Percentiles rank a stretch among this genome's conserved stretches.
These are phyloP conservation scores for Tamias sibiricus DNA, from an alignment of 2,113 vertebrate species.

Conservation along the genomic window DNA sequence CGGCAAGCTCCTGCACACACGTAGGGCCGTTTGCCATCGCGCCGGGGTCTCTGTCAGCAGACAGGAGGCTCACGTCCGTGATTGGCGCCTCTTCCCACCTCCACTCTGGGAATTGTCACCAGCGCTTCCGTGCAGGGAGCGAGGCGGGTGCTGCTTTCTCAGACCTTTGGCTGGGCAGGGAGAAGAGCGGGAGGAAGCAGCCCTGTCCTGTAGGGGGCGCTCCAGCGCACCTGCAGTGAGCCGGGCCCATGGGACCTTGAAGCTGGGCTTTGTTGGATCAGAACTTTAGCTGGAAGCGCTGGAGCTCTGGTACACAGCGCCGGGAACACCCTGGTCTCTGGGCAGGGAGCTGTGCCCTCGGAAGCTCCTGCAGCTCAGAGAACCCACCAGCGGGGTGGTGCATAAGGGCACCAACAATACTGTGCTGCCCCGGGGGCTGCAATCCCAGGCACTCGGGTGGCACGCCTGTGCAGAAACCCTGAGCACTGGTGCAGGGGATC, in stretches of 20 bases:
- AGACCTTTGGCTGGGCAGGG: not conserved
- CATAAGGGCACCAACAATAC: not conserved
- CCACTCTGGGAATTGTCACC: not conserved
- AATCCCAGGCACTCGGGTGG: rapidly evolving
- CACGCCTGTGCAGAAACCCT: not conserved
- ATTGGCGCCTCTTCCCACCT: not conserved
- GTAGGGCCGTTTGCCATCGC: not conserved
- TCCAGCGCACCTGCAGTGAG: rapidly evolving
- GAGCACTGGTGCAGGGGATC: not conserved
- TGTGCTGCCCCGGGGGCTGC: not conserved
- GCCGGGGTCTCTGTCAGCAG: not conserved
- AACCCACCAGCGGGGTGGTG: too few species aligned
- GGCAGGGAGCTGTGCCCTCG: not conserved
- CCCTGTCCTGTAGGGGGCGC: not conserved
- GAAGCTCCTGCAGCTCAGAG: not conserved
- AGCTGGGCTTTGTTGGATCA: not conserved
- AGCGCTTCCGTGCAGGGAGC: too few species aligned
- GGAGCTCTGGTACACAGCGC: not conserved
- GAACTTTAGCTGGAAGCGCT: not conserved
- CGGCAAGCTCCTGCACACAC: rapidly evolving
- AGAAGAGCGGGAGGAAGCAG: not conserved
- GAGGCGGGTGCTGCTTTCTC: not conserved
- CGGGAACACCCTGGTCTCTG: not conserved
- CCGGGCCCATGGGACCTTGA: not conserved
- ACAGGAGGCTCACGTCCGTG: not conserved